Conservation (phyloP, 2,797 vertebrate species). For the Sphaeramia orbicularis region DNA sequence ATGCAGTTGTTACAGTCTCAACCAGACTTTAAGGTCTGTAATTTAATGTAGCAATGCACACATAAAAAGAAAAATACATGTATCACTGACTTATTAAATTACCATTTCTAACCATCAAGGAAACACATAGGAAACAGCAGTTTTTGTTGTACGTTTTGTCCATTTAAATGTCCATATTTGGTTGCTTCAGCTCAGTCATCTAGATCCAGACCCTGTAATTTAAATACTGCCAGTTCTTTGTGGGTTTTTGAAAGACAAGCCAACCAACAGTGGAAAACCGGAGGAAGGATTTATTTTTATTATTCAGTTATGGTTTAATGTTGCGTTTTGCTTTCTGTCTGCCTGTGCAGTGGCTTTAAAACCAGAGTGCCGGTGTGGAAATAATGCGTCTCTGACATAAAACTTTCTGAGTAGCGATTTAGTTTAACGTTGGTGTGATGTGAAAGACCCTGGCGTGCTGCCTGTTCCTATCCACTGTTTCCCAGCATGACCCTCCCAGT, state of each 20-base stretch:
- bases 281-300: background rate
- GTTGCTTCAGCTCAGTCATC: constrained; percentile 17
- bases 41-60: background rate
- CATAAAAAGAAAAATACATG: constrained; percentile 4
- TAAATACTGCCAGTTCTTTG: constrained; percentile 45
- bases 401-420: background rate
- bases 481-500: constrained; percentile 49
- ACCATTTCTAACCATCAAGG: background rate
- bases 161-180: constrained; percentile 27
- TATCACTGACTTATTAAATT: constrained; percentile 12
- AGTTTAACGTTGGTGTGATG: constrained; percentile 7
- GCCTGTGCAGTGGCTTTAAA: constrained; percentile 10
- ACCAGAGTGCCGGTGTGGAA: constrained; percentile 6
- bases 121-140: constrained; percentile 1
- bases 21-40: background rate
- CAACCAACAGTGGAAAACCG: constrained; percentile 18
- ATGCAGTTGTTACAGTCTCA: background rate
- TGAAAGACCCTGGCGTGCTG: constrained; percentile 29
- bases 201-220: constrained; percentile 38
- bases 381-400: constrained; percentile 12
- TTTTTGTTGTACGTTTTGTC: constrained; percentile 1
- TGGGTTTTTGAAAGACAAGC: constrained; percentile 34
- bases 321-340: background rate
- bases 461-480: constrained; percentile 42
- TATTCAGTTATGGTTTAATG: constrained; percentile 9